Conservation (phyloP, 2,797 vertebrate species). For the Poeciliopsis presidionis region DNA sequence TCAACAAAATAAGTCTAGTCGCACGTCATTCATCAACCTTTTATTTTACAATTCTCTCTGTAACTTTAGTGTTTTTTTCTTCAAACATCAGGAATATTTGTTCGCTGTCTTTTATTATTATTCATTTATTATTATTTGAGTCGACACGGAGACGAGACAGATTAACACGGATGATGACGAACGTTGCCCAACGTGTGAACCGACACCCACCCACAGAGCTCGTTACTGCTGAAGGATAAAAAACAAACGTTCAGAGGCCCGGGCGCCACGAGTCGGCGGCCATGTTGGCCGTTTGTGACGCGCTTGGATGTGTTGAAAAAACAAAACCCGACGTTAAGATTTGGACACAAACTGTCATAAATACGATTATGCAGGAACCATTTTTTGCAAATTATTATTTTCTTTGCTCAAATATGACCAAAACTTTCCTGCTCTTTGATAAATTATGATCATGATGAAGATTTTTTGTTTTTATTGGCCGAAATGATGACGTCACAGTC, state of each 20-base stretch:
- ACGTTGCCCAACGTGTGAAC: slow-evolving; percentile 52
- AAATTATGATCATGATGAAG: neutral
- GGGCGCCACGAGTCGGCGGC: neutral
- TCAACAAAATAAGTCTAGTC: slow-evolving; percentile 81
- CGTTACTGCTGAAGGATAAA: neutral
- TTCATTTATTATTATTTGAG: slow-evolving; percentile 21
- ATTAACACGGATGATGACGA: slow-evolving; percentile 65
- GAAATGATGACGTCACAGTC: neutral
- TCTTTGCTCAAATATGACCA: too few species aligned
- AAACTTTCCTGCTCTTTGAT: neutral
- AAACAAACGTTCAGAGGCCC: neutral
- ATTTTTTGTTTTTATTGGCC: neutral
- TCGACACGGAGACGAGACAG: slow-evolving; percentile 71
- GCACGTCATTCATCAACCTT: slow-evolving; percentile 69
- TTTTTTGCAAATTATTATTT: neutral
- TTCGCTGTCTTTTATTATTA: slow-evolving; percentile 44
- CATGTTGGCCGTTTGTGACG: neutral
- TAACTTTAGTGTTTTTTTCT: slow-evolving; percentile 72
- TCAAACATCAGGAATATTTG: slow-evolving; percentile 74
- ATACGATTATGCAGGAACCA: neutral
- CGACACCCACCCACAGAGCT: slow-evolving; percentile 22
- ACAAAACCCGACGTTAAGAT: neutral
- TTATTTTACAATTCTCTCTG: slow-evolving; percentile 77
- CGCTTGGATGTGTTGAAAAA: neutral
- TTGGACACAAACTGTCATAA: too few species aligned